Evolutionary conservation across 2,888 invertebrate genomes (phyloP).

Genomic region (Plagodis pulveraria): DNA sequence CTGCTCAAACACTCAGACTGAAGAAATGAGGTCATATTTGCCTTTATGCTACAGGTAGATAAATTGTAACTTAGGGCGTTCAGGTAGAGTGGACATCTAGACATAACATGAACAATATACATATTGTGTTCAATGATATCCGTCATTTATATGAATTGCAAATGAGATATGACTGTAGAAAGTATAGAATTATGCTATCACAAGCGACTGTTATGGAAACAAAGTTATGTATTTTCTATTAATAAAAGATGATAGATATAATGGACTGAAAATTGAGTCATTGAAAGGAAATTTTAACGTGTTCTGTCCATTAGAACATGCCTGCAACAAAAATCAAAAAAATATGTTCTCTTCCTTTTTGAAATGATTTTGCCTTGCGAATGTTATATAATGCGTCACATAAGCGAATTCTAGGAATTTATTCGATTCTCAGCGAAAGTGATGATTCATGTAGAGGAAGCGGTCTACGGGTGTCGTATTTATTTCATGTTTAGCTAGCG

Average conservation of each 20-base stretch:
- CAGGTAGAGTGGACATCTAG: not conserved
- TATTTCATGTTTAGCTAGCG: not conserved
- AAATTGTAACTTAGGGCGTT: not conserved
- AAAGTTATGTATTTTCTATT: too few relatives aligned
- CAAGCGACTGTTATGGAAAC: too few relatives aligned
- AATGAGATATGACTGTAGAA: too few relatives aligned
- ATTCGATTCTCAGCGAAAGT: conserved; percentile 27
- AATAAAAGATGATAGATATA: too few relatives aligned
- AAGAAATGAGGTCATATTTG: conserved; percentile 22
- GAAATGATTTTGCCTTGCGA: conserved; percentile 7
- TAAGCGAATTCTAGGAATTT: conserved; percentile 24
- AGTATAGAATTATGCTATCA: too few relatives aligned
- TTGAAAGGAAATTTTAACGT: too few relatives aligned
- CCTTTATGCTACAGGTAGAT: not conserved
- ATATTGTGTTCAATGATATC: too few relatives aligned
- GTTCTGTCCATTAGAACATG: too few relatives aligned
- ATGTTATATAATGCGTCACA: conserved; percentile 22
- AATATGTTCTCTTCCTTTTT: not conserved
- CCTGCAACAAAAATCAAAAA: too few relatives aligned
- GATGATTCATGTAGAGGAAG: conserved; percentile 27
- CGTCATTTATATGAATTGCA: too few relatives aligned
- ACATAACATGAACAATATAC: not conserved
- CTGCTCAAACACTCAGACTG: conserved; percentile 6
- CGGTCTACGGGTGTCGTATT: conserved; percentile 5
- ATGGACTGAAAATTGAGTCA: too few relatives aligned